Percentiles rank a stretch among this genome's conserved stretches.
phyloP scores from a whole-genome alignment of 2,888 invertebrate genomes.

The Megastigmus dorsalis region DNA sequence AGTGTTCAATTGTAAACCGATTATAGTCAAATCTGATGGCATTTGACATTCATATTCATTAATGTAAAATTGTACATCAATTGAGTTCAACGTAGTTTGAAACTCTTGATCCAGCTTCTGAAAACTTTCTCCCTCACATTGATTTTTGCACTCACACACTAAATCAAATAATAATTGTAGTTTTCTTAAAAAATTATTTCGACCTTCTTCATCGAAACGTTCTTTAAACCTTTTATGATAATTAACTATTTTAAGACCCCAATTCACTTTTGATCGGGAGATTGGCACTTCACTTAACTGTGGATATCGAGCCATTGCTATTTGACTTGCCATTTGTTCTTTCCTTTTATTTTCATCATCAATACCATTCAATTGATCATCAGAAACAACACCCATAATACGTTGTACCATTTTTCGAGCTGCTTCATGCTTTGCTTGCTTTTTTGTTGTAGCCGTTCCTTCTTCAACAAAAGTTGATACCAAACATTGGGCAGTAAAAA shows the following conservation, averaged over 20 bases:
- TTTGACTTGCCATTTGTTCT: slow-evolving; percentile 29
- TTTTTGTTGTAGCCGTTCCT: slow-evolving; percentile 79
- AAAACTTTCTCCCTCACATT: slow-evolving; percentile 19
- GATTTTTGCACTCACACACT: neutral
- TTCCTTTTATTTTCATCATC: slow-evolving; percentile 34
- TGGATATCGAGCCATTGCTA: slow-evolving; percentile 54
- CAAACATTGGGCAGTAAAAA: slow-evolving; percentile 78
- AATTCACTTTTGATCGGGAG: slow-evolving; percentile 60
- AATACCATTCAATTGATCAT: slow-evolving; percentile 36
- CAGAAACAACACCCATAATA: slow-evolving; percentile 61
- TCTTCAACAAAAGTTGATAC: slow-evolving; percentile 77
- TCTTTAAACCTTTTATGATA: slow-evolving; percentile 62
- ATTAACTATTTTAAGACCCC: slow-evolving; percentile 66
- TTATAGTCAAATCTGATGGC: neutral
- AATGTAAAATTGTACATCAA: slow-evolving; percentile 51
- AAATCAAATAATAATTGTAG: slow-evolving; percentile 39
- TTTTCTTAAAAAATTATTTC: slow-evolving; percentile 53
- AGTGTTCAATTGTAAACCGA: slow-evolving; percentile 57
- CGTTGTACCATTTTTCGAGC: slow-evolving; percentile 74
- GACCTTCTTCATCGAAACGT: slow-evolving; percentile 52
- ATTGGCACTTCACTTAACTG: slow-evolving; percentile 42
- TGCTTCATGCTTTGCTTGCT: slow-evolving; percentile 80
- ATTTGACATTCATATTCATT: neutral
- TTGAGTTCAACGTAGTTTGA: slow-evolving; percentile 22
- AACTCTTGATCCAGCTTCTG: slow-evolving; percentile 40